Base-by-base conservation (phyloP, 2,797 vertebrate genomes). In the Hybognathus amarus region DNA sequence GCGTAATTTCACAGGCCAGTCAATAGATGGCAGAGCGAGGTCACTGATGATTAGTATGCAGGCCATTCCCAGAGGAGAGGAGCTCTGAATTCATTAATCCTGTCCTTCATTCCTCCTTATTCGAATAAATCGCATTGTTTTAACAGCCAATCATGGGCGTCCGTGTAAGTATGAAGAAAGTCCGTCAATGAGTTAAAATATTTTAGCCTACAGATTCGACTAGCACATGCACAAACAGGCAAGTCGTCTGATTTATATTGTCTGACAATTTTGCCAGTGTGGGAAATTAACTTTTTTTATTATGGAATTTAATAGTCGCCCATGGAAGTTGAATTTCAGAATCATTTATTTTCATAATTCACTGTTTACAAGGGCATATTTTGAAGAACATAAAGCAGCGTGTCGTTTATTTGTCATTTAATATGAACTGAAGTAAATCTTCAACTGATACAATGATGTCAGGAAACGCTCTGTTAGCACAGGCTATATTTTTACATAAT, bases 11-110 rank as follows among this genome's bases (percentile, higher is more conserved):
- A 86, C 85, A 68, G 20, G 89, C 85, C 83, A 84, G 90, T 91
- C 94, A 92, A 94, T 91, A 94, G 93, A 93, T 93, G 93, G 93
- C 93, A 92, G 89, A 89, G 91, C 92, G 89, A 89, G 90, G 91
- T 73, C 89, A 87, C 83, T 90, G 89, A 92, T 90, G 89, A 92
- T 92, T 91, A 90, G 89, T 89, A 93, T 91, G 85, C 77, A 81
- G 77, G 85, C 83, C 36, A 24, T 61, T 76, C 33, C 36, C 54
- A 68, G 38, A 47, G 12, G 59, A 71, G 78, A 13, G 63, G 38
- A 50, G 66, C 66, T 64, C 70, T 27, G 27, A 83, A 83, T 86
- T 77, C 77, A 84, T 71, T 71, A 80, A 45, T 27, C 40, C 17
- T 38, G 74, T 61, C 74, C 54, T 80, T 76, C 66, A 71, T 68